Base-by-base conservation (phyloP, 2,888 invertebrate genomes). In the Ichneumon xanthorius region DNA sequence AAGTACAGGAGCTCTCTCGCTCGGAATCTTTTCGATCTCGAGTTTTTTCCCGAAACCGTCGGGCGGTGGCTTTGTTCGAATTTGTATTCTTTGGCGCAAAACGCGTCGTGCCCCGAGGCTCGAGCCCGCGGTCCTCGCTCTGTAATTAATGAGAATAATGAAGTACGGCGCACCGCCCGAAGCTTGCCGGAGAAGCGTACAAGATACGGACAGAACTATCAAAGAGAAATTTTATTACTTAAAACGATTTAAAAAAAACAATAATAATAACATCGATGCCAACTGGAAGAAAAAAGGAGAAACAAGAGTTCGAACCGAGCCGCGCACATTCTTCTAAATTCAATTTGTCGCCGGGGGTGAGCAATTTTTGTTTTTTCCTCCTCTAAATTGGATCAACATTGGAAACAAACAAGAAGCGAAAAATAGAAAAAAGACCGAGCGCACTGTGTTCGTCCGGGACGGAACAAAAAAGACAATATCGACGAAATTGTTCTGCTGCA, bases 141-240 rank as follows among this genome's bases (percentile, higher is more conserved):
- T 81, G 68, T 81, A 84, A 81, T 84, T 84, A 84, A 84, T 84
- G 84, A 84, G 68, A 78, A 77, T 81, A 84, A 81, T 63, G 72
- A 81, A 81, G 68, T 70, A 55, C 37, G 50, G 5, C 11, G 58
- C 22, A 22, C 19, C 9, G 30, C 30, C 4, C 26, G 61, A 26
- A 61, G 4, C 45, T 45, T 16, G 16, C 14, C 45, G 1, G 16
- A 16, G 16, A 14, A 14, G 4, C 45, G 45, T 16, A 1, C 16
- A 40, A 40, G 40, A 40, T 11, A 3, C 40, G 40, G 11, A 40
- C 40, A 4, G 16, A 45, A 45, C 16, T 45, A 45, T 45, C 45
- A 45, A 45, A 45, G 45, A 4, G 16, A 45, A 45, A 45, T 45
- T 14, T 45, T 45, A 45, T 45, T 45, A 45, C 1, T 16, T 45